Percentiles rank a stretch among this genome's conserved stretches.
phyloP scores from a whole-genome alignment of 2,113 vertebrate genomes.

The Azemiops feae region DNA sequence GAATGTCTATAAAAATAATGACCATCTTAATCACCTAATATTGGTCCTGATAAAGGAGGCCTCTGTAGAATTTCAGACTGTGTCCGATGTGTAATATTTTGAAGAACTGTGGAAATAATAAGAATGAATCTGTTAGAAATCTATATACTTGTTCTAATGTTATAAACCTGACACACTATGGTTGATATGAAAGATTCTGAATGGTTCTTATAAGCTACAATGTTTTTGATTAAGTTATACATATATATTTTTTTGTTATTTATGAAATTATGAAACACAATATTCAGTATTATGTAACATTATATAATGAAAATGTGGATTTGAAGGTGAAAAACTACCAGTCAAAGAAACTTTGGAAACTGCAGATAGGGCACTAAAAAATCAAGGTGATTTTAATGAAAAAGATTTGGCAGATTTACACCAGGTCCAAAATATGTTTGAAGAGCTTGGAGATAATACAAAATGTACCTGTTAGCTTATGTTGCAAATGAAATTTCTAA shows the following conservation, averaged over 20 bases:
- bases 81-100: slow-evolving; percentile 68
- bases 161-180: neutral
- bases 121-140: slow-evolving; percentile 2
- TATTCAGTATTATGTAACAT: neutral
- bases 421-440: neutral
- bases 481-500: neutral
- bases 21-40: slow-evolving; percentile 67
- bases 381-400: neutral
- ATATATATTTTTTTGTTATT: neutral
- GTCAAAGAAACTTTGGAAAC: neutral
- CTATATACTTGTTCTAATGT: accelerated
- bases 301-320: neutral
- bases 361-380: neutral
- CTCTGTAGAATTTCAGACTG: slow-evolving; percentile 65
- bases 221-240: neutral
- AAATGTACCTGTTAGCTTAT: neutral
- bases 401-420: neutral
- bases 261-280: neutral
- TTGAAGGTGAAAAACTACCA: neutral
- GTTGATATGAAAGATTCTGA: neutral
- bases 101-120: slow-evolving; percentile 71
- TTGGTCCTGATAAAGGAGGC: slow-evolving; percentile 69
- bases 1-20: slow-evolving; percentile 4
- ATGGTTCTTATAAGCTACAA: neutral
- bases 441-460: neutral